Base-by-base conservation (phyloP, 2,113 vertebrate species). In the Sinocyclocheilus rhinocerous region DNA sequence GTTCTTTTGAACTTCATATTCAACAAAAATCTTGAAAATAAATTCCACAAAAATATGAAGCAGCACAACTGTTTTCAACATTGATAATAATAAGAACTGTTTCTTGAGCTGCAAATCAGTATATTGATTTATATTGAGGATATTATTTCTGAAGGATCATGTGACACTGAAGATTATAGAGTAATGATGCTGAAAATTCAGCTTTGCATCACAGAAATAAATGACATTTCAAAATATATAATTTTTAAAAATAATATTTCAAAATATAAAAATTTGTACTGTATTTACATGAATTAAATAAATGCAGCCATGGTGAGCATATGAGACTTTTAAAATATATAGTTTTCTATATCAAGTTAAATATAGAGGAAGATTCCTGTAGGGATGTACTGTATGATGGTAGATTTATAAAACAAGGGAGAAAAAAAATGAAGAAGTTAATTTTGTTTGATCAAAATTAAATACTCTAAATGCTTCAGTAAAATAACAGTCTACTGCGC, bases 381-480 rank as follows among this genome's bases (percentile, higher is more conserved):
- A 26, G 4, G 61, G 61, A 67, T 65, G n/a, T 29, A 65, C 24
- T 15, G 24, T 65, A 24, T 24, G 57, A 59, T 22, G 20, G 57
- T 61, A 61, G 16, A 55, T 18, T 55, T 1, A 55, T 16, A 55
- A 55, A 55, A 55, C 4, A 55, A 6, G 4, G 36, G 36, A 6
- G 15, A 6, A 16, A 52, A 16, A 52, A 5, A 80, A 39, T 6
- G 67, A 84, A 24, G 0, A 48, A 12, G 45, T 48, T 48, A 11
- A 11, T 10, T 50, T 52, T 42, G 22, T 22, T 75, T 84, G 80
- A 84, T 87, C 5, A 63, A 81, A 87, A 81, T 65, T 55, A 72
- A 87, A 88, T 20, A 63, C 78, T 88, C 15, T 33, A 82, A 76
- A 85, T 76, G 65, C 18, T 45, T 59, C 72, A 50, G 65, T 77